These are phyloP conservation scores for Tachysurus vachellii DNA, from an alignment of 2,113 vertebrate species.

Conservation along the genomic window DNA sequence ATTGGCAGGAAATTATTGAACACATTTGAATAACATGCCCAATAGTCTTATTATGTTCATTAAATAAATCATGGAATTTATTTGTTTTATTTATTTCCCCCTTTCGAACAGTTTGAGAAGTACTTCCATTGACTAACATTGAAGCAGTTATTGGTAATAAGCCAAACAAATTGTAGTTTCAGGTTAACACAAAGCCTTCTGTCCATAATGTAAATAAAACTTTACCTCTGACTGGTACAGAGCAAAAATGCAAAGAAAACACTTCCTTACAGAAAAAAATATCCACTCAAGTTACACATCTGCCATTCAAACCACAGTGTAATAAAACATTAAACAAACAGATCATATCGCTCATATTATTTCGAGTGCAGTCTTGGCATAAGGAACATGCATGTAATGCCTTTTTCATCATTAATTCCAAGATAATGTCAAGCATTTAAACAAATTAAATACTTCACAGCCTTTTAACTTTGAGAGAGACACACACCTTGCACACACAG, in stretches of 20 bases:
- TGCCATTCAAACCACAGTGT: neutral
- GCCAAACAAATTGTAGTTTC: neutral
- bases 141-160: neutral
- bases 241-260: neutral
- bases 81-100: neutral
- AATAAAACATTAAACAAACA: neutral
- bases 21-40: neutral
- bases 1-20: neutral
- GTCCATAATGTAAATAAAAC: neutral
- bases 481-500: slow-evolving; percentile 31
- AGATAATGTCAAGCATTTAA: slow-evolving; percentile 18
- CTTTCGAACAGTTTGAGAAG: neutral
- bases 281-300: neutral
- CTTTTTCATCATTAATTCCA: neutral
- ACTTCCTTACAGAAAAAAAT: neutral
- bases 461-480: slow-evolving; percentile 39
- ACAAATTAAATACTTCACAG: slow-evolving; percentile 31
- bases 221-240: neutral
- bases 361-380: neutral
- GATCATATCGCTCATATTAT: neutral
- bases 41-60: neutral
- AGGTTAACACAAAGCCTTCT: neutral
- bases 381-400: neutral
- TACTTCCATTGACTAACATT: neutral
- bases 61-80: neutral